phyloP scores from a whole-genome alignment of 1,140 invertebrate species.

The Microplitis mediator region DNA sequence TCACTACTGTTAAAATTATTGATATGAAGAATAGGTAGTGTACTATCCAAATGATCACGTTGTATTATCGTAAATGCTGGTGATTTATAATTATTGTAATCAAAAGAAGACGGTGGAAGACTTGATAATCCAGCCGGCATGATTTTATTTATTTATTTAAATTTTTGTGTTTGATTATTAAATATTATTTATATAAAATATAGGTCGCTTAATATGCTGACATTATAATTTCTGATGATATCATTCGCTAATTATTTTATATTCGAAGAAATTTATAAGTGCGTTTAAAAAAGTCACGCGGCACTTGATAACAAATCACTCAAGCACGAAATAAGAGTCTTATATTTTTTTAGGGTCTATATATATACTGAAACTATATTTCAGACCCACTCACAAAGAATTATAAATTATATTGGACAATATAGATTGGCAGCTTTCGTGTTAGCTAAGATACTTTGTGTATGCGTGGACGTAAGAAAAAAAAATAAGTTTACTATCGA shows the following conservation, averaged over 20 bases:
- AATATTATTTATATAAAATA: background rate
- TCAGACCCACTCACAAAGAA: no score
- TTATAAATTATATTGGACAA: no score
- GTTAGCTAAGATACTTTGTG: background rate
- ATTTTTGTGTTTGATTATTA: background rate
- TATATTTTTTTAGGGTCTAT: no score
- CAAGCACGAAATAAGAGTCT: no score
- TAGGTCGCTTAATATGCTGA: background rate
- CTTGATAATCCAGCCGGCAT: conserved; percentile 34
- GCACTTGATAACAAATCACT: no score
- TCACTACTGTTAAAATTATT: conserved; percentile 24
- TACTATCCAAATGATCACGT: conserved; percentile 48
- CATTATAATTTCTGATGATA: background rate
- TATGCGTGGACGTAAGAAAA: no score
- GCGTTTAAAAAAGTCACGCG: no score
- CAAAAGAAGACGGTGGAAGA: conserved; percentile 33
- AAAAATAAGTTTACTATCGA: no score
- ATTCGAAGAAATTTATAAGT: no score
- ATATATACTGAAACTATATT: no score
- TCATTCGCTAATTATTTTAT: no score
- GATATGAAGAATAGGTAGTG: conserved; percentile 48
- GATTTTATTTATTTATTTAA: background rate
- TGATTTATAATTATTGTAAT: conserved; percentile 36
- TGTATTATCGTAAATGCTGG: conserved; percentile 53
- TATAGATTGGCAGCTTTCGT: background rate